Percentiles rank a stretch among this genome's conserved stretches.
Evolutionary conservation across 2,888 invertebrate genomes (phyloP).

Genomic region (Morpho helenor): DNA sequence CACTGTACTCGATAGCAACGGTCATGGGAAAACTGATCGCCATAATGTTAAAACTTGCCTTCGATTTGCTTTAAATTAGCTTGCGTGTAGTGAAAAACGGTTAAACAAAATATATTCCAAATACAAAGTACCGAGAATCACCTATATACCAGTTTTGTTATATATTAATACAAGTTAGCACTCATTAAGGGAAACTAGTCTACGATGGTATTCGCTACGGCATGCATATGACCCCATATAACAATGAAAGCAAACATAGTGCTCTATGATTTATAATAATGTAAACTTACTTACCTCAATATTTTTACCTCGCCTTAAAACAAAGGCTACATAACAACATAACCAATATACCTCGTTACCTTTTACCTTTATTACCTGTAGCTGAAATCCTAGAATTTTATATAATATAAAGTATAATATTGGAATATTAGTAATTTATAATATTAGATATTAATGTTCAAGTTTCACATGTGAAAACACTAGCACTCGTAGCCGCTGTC

Average conservation of each 20-base stretch:
- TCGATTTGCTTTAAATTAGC: conserved; percentile 29
- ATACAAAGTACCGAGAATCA: conserved; percentile 49
- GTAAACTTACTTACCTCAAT: conserved; percentile 58
- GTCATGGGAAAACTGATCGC: conserved; percentile 31
- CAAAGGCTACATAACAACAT: conserved; percentile 57
- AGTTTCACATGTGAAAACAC: conserved; percentile 80
- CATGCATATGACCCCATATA: conserved; percentile 61
- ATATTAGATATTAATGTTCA: conserved; percentile 66
- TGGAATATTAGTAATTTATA: conserved; percentile 73
- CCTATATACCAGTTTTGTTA: conserved; percentile 53
- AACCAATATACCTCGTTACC: background rate
- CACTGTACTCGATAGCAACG: conserved; percentile 28
- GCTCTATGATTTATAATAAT: conserved; percentile 9
- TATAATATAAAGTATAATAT: conserved; percentile 56
- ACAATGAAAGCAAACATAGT: conserved; percentile 52
- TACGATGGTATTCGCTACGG: conserved; percentile 26
- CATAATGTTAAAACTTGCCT: conserved; percentile 14
- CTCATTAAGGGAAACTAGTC: conserved; percentile 31
- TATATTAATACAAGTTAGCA: conserved; percentile 46
- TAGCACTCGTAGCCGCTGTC: conserved; percentile 74
- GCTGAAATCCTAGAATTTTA: conserved; percentile 59
- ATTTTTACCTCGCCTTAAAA: conserved; percentile 61
- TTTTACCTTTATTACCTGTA: conserved; percentile 49
- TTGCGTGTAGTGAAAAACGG: conserved; percentile 43
- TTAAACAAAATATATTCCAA: conserved; percentile 21